Evolutionary conservation across 2,888 invertebrate species (phyloP).

Genomic region (Atherix ibis): DNA sequence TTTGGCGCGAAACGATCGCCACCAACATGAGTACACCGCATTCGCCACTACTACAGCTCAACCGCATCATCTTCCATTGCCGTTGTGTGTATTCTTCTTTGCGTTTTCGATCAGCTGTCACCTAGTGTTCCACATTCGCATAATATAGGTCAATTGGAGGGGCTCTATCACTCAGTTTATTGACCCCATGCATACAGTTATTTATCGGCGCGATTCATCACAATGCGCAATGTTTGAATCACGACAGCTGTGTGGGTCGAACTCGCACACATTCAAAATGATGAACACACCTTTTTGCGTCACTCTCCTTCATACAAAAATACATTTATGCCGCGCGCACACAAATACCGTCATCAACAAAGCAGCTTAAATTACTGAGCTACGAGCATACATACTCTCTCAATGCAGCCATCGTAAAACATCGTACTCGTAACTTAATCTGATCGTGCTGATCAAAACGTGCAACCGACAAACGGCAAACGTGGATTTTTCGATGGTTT

Average conservation of each 20-base stretch:
- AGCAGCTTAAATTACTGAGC: too few species aligned
- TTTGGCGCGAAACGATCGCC: slow-evolving; percentile 10
- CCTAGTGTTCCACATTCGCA: slow-evolving; percentile 25
- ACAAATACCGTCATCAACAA: too few species aligned
- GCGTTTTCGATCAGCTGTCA: slow-evolving; percentile 24
- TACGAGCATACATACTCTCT: too few species aligned
- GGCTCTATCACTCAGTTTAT: slow-evolving; percentile 21
- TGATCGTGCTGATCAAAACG: too few species aligned
- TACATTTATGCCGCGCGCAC: too few species aligned
- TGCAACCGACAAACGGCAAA: too few species aligned
- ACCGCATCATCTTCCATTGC: slow-evolving; percentile 5
- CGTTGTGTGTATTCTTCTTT: slow-evolving; percentile 1
- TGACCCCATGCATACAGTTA: slow-evolving; percentile 16
- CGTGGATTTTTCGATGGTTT: too few species aligned
- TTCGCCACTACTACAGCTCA: slow-evolving; percentile 8
- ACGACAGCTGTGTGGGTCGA: not conserved
- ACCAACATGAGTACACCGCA: not conserved
- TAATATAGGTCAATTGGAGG: slow-evolving; percentile 25
- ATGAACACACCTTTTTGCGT: too few species aligned
- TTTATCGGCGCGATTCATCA: slow-evolving; percentile 8
- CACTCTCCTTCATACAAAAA: too few species aligned
- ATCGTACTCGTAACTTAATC: too few species aligned
- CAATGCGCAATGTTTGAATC: not conserved
- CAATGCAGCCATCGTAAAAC: too few species aligned
- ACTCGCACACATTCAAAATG: too few species aligned